Evolutionary conservation across 2,888 invertebrate species (phyloP).

Genomic region (Cosmopolites sordidus): DNA sequence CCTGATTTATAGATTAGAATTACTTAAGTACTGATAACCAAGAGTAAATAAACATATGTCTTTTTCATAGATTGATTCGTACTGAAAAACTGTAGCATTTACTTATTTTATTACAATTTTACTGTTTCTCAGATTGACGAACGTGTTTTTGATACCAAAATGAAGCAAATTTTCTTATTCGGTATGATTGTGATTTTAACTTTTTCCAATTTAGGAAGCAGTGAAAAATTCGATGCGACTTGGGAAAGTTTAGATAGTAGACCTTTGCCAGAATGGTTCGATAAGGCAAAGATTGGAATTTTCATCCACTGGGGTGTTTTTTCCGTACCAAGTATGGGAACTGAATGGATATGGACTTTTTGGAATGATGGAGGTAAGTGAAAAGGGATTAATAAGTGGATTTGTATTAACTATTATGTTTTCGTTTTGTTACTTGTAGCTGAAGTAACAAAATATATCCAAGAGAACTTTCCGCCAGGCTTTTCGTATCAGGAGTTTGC

Average conservation of each 20-base stretch:
- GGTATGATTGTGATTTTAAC: no score
- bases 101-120: no score
- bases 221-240: slow-evolving; percentile 57
- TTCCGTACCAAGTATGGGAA: slow-evolving; percentile 80
- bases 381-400: background rate
- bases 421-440: slow-evolving; percentile 1
- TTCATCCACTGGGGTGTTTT: slow-evolving; percentile 94
- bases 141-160: no score
- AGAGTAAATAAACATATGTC: no score
- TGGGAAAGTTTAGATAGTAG: slow-evolving; percentile 84
- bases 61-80: no score
- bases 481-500: slow-evolving; percentile 93
- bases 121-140: no score
- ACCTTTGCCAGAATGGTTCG: slow-evolving; percentile 84
- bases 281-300: slow-evolving; percentile 85
- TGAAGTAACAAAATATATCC: slow-evolving; percentile 59
- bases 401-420: background rate
- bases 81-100: no score
- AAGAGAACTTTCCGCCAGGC: slow-evolving; percentile 73
- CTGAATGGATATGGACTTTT: slow-evolving; percentile 89
- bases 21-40: no score
- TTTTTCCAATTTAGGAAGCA: slow-evolving; percentile 27
- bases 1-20: no score
- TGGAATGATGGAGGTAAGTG: slow-evolving; percentile 70
- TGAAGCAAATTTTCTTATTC: no score